These are phyloP conservation scores for Mustela nigripes DNA, from an alignment of 2,113 vertebrate species.

Conservation along the genomic window DNA sequence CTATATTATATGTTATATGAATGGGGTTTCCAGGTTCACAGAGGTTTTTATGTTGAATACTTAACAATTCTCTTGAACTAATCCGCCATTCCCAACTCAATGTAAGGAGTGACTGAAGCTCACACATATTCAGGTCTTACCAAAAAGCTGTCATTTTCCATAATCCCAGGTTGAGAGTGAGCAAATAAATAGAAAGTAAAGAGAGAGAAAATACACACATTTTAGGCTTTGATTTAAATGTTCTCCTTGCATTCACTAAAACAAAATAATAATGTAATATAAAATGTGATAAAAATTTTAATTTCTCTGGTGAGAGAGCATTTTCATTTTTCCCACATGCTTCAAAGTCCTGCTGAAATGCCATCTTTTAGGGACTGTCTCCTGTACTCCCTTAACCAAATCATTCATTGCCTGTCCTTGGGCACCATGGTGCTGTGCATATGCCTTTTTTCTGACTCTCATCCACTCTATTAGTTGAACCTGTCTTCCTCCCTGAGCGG, in stretches of 20 bases:
- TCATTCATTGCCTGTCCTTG: background rate
- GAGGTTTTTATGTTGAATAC: background rate
- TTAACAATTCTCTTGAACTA: background rate
- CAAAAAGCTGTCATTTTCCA: background rate
- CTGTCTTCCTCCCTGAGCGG: background rate
- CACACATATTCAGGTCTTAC: background rate
- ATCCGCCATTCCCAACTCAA: background rate
- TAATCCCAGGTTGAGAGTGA: background rate
- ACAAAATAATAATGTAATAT: background rate
- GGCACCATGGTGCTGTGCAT: accelerated
- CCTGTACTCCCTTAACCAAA: no score
- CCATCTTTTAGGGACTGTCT: background rate
- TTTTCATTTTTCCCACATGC: background rate
- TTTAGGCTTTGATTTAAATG: background rate
- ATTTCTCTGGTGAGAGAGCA: background rate
- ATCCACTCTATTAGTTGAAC: accelerated
- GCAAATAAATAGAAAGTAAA: background rate
- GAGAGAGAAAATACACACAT: background rate
- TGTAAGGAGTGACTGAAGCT: background rate
- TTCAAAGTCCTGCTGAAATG: background rate
- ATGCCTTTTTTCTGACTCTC: background rate
- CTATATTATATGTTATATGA: background rate
- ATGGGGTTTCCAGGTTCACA: background rate
- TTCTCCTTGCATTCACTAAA: background rate
- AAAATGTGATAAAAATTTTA: background rate